phyloP scores from a whole-genome alignment of 2,888 invertebrate species.

The Chromoteleia sp. region DNA sequence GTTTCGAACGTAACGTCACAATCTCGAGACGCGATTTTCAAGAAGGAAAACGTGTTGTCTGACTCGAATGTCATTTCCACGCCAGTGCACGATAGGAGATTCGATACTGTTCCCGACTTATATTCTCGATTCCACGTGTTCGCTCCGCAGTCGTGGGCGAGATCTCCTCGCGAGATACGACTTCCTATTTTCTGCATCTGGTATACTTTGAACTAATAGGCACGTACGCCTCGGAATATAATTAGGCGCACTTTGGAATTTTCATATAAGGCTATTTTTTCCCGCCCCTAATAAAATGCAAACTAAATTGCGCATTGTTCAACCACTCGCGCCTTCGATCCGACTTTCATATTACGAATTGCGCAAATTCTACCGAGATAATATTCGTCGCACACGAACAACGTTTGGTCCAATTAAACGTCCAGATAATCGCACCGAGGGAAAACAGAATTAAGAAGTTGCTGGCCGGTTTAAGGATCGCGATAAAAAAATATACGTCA shows the following conservation, averaged over 20 bases:
- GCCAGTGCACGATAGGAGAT: constrained; percentile 38
- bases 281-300: constrained; percentile 37
- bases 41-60: constrained; percentile 51
- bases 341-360: constrained; percentile 52
- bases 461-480: too few relatives aligned
- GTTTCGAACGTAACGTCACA: constrained; percentile 22
- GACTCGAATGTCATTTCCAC: constrained; percentile 63
- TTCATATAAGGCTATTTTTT: constrained; percentile 59
- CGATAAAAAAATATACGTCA: too few relatives aligned
- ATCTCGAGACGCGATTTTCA: constrained; percentile 45
- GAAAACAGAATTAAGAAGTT: too few relatives aligned
- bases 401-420: constrained; percentile 23
- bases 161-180: constrained; percentile 48
- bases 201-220: constrained; percentile 53
- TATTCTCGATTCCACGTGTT: constrained; percentile 56
- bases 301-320: constrained; percentile 62
- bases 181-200: constrained; percentile 56
- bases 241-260: constrained; percentile 57
- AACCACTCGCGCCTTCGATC: constrained; percentile 33
- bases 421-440: neutral
- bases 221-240: constrained; percentile 51
- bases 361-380: constrained; percentile 44
- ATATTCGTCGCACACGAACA: constrained; percentile 33
- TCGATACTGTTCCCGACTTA: constrained; percentile 58
- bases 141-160: constrained; percentile 44